phyloP scores from a whole-genome alignment of 2,888 invertebrate genomes.

The Campoplex capitator region DNA sequence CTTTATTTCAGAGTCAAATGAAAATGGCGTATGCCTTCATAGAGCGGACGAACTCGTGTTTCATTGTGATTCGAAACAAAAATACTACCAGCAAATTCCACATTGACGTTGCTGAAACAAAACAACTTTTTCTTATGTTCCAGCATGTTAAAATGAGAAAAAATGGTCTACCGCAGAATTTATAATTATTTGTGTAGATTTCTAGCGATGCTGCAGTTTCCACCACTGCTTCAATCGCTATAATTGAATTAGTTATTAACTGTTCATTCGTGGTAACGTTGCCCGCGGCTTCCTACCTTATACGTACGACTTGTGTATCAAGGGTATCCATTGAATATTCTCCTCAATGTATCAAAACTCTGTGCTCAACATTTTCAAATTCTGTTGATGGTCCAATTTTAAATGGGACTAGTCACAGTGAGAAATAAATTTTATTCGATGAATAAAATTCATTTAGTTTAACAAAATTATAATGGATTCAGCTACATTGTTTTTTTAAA shows the following conservation, averaged over 20 bases:
- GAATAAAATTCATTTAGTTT: too few relatives aligned
- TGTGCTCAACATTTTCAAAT: background rate
- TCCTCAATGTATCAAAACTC: background rate
- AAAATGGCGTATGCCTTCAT: background rate
- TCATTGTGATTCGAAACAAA: background rate
- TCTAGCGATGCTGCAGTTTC: conserved; percentile 15
- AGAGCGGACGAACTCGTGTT: background rate
- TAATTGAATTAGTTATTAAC: conserved; percentile 60
- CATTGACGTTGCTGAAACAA: background rate
- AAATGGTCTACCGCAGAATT: background rate
- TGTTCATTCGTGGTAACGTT: conserved; percentile 7
- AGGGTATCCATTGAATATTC: background rate
- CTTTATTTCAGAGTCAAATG: background rate
- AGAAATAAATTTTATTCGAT: too few relatives aligned
- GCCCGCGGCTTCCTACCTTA: conserved; percentile 9
- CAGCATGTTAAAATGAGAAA: background rate
- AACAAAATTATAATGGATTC: too few relatives aligned
- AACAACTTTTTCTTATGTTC: background rate
- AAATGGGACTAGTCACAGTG: background rate
- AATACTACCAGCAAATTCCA: background rate
- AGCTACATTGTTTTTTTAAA: too few relatives aligned
- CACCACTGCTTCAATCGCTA: conserved; percentile 10
- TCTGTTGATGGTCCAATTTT: background rate
- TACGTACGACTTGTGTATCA: conserved; percentile 3
- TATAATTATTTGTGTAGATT: background rate